Evolutionary conservation across 2,113 vertebrate species (phyloP).

Genomic region (Lonchura striata): DNA sequence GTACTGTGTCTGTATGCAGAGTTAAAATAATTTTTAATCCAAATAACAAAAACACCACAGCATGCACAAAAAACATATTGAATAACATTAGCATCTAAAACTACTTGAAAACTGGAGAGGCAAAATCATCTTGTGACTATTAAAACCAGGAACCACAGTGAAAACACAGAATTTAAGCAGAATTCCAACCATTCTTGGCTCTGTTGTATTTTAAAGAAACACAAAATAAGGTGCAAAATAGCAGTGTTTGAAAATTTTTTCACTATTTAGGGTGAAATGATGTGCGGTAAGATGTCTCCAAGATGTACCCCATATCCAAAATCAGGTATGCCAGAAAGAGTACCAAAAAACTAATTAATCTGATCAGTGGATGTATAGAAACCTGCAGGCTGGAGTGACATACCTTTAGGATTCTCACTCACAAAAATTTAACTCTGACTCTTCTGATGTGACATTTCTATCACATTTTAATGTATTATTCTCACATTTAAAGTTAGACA

Average conservation of each 20-base stretch:
- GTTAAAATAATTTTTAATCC: neutral
- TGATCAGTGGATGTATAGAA: neutral
- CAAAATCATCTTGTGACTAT: neutral
- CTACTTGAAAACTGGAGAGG: neutral
- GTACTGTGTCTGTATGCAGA: neutral
- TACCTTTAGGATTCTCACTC: neutral
- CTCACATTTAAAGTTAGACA: neutral
- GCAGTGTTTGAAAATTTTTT: neutral
- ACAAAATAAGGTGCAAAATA: neutral
- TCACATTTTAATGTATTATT: neutral
- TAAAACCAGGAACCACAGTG: neutral
- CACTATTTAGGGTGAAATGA: neutral
- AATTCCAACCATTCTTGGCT: neutral
- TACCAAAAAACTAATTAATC: neutral
- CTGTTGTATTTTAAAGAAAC: neutral
- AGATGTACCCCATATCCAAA: neutral
- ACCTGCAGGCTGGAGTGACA: neutral
- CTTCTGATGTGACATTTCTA: neutral
- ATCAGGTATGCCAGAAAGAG: neutral
- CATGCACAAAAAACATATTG: neutral
- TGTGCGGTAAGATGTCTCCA: neutral
- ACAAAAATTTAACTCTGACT: neutral
- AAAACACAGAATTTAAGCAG: neutral
- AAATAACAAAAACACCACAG: neutral
- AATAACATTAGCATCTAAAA: neutral